phyloP scores from a whole-genome alignment of 1,140 invertebrate genomes.

The Bombus breviceps region DNA sequence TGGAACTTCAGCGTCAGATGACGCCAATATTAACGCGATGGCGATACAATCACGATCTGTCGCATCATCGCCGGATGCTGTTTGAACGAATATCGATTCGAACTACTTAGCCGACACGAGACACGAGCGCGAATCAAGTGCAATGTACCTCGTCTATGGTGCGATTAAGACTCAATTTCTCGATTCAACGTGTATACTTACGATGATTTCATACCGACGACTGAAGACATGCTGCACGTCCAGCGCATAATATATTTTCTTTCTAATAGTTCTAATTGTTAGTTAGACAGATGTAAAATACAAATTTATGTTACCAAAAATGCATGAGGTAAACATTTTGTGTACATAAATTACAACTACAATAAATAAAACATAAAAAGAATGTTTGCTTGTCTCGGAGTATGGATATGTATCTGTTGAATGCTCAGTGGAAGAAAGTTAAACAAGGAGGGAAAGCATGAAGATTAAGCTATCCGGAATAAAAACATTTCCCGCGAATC shows the following conservation, averaged over 20 bases:
- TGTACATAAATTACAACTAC: constrained; percentile 52
- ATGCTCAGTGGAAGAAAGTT: neutral
- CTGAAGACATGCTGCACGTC: neutral
- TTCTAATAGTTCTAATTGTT: neutral
- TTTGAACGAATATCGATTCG: constrained; percentile 43
- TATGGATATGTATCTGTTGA: neutral
- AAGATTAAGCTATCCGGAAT: neutral
- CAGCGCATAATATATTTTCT: neutral
- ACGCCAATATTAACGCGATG: constrained; percentile 43
- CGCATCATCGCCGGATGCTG: constrained; percentile 58
- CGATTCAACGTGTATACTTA: constrained; percentile 4
- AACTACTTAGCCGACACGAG: constrained; percentile 51
- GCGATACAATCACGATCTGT: constrained; percentile 47
- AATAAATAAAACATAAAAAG: constrained; percentile 29
- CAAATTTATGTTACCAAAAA: constrained; percentile 16
- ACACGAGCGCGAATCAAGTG: constrained; percentile 27
- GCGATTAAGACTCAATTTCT: neutral
- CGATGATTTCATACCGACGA: neutral
- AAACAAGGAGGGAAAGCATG: neutral
- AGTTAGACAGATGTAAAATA: neutral
- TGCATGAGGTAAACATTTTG: constrained; percentile 2
- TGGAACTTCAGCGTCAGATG: constrained; percentile 57
- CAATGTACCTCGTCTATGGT: constrained; percentile 12
- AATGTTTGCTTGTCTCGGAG: no score
- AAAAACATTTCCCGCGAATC: neutral